phyloP scores from a whole-genome alignment of 1,140 invertebrate genomes.

The Lanistes nyassanus region DNA sequence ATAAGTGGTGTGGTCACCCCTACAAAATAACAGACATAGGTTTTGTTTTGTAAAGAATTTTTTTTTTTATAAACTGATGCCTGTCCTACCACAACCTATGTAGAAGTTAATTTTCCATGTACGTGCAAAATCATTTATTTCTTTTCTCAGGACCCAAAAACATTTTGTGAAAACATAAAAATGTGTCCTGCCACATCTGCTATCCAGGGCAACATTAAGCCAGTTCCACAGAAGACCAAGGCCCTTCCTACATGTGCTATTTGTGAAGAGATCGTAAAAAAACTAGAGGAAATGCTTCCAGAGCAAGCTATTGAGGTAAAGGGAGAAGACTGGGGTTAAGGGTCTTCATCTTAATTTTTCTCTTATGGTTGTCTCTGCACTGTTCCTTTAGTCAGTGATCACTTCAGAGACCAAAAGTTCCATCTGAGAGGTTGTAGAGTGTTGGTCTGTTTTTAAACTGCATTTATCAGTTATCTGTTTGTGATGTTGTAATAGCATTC shows the following conservation, averaged over 20 bases:
- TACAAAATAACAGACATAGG: too few species aligned
- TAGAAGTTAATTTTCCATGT: too few species aligned
- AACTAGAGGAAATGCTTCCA: conserved; percentile 27
- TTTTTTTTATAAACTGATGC: too few species aligned
- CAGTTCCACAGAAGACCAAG: neutral
- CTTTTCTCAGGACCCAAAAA: conserved; percentile 7
- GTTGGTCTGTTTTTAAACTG: neutral
- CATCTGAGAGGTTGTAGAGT: neutral
- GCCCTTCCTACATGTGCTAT: conserved; percentile 15
- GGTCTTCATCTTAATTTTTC: neutral
- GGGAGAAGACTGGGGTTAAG: neutral
- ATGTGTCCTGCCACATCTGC: conserved; percentile 8
- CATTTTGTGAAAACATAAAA: conserved; percentile 14
- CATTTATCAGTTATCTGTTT: neutral
- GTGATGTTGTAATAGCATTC: neutral
- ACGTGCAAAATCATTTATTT: neutral
- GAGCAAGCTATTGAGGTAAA: conserved; percentile 26
- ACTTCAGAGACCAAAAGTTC: neutral
- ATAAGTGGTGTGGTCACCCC: too few species aligned
- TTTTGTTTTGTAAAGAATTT: too few species aligned
- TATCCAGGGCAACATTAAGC: neutral
- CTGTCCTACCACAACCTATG: too few species aligned
- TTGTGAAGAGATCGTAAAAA: conserved; percentile 29
- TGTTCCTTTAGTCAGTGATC: neutral
- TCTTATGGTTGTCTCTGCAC: too few species aligned